Percentiles rank a stretch among this genome's conserved stretches.
Conservation (phyloP, 1,140 invertebrate genomes). For the Solenopsis fugax region DNA sequence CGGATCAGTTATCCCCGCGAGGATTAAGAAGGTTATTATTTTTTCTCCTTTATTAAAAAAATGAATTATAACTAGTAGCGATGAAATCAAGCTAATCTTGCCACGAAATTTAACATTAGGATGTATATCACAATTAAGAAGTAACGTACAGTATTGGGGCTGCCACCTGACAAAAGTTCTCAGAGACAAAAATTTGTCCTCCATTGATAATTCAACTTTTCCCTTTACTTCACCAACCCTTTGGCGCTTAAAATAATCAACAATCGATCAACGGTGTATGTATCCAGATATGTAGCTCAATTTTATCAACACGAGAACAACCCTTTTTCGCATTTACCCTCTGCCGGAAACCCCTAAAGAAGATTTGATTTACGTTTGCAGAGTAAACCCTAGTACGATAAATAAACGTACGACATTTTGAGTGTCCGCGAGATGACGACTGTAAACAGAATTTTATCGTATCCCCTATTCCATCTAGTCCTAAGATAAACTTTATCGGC, state of each 20-base stretch:
- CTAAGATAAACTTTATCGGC: slow-evolving; percentile 22
- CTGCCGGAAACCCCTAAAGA: neutral
- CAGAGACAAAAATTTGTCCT: neutral
- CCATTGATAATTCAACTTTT: neutral
- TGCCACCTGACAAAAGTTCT: slow-evolving; percentile 15
- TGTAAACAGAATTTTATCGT: neutral
- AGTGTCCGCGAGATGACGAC: slow-evolving; percentile 31
- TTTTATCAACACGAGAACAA: slow-evolving; percentile 34
- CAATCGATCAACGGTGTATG: neutral
- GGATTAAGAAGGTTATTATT: neutral
- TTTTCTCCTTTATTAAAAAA: neutral
- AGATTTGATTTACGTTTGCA: neutral
- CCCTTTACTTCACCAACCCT: neutral
- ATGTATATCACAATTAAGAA: neutral
- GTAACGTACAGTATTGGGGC: neutral
- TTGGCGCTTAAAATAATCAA: slow-evolving; percentile 1
- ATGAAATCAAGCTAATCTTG: neutral
- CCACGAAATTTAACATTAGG: neutral
- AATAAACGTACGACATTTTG: neutral
- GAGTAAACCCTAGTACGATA: slow-evolving; percentile 34
- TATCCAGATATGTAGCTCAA: neutral
- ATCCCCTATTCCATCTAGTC: neutral
- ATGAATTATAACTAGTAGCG: neutral
- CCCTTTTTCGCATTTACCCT: slow-evolving; percentile 25
- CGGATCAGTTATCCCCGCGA: neutral